Base-by-base conservation (phyloP, 1,140 invertebrate species). In the Drosophila punjabiensis region DNA sequence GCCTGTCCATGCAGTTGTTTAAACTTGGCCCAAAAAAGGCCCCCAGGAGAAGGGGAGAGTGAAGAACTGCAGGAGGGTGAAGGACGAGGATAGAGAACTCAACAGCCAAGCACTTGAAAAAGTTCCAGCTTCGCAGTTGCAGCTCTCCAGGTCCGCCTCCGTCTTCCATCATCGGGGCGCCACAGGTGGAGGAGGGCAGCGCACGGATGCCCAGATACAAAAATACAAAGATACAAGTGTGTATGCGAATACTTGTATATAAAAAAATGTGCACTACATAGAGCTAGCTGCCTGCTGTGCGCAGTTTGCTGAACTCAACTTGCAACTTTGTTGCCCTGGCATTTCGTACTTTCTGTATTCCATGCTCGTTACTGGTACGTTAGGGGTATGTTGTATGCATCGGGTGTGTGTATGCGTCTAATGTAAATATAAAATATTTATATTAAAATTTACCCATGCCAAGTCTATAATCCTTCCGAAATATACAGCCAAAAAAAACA, bases 291-390 rank as follows among this genome's bases (percentile, higher is more conserved):
- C 62, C 59, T 69, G 73, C 65, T 78, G 73, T 64, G 77, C 69
- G 53, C 59, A 53, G 63, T 76, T 66, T 69, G 68, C 32, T 67
- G 64, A 67, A 79, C 74, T 77, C 74, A 66, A 79, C 76, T 79
- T 79, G 80, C 74, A 88, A 88, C 77, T 88, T 87, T 82, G 79
- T 67, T 73, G 76, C 66, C 45, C 67, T 70, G 58, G 52, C 58
- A 70, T 78, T 77, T 78, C 37, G 74, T 78, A 20, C 41, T 77
- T 76, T 67, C 47, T 68, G 48, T 41, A 52, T 52, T 69, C 60
- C 14, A 55, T 35, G 35, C 18, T n/a, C 13, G 2, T 39, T 64
- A 30, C 28, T 74, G 20, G 28, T 1, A 24, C 37, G 5, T 39
- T 7, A 14, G 11, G 59, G 64, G 63, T 63, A 45, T 64, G 4